Percentiles rank a stretch among this genome's conserved stretches.
Evolutionary conservation across 2,113 vertebrate species (phyloP).

Genomic region (Cebus imitator): DNA sequence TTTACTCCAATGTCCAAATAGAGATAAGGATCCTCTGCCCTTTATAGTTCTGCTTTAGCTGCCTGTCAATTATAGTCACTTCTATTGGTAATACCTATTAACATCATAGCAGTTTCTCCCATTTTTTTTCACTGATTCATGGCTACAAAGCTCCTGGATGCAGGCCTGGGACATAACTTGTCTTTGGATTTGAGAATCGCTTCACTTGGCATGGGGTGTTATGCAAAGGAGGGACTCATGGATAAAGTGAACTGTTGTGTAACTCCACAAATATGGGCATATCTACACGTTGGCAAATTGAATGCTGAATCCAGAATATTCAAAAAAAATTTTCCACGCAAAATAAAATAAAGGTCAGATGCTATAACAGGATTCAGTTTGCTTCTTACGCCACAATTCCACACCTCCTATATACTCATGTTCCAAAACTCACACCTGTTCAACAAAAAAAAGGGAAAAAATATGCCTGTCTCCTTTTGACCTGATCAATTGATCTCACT

Average conservation of each 20-base stretch:
- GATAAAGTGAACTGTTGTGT: rapidly evolving
- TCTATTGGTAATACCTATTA: neutral
- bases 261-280: rapidly evolving
- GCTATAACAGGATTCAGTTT: too few relatives aligned
- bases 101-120: rapidly evolving
- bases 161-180: neutral
- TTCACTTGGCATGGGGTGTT: neutral
- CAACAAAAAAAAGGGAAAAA: neutral
- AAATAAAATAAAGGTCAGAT: neutral
- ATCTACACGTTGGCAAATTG: neutral
- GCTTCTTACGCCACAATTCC: neutral
- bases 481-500: neutral
- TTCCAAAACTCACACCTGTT: neutral
- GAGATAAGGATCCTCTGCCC: neutral
- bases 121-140: too few relatives aligned
- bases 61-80: too few relatives aligned
- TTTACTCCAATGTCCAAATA: neutral
- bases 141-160: neutral
- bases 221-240: rapidly evolving
- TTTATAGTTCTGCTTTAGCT: neutral
- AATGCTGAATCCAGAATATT: neutral
- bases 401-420: too few relatives aligned
- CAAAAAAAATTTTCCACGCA: neutral
- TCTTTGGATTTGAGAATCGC: neutral
- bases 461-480: neutral